phyloP scores from a whole-genome alignment of 2,888 invertebrate genomes.

The Leistus spinibarbis region DNA sequence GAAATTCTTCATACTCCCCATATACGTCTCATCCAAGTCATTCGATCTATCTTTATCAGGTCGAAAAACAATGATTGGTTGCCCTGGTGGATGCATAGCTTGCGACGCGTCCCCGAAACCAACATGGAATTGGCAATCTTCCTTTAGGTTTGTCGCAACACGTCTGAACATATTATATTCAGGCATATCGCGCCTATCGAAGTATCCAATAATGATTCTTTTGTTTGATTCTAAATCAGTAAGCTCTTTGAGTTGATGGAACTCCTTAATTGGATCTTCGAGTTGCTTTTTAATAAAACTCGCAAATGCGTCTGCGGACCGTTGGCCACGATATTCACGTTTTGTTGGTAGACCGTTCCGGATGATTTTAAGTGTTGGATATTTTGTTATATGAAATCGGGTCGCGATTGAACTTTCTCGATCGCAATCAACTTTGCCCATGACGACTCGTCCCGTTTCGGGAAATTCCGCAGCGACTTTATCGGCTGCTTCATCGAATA shows the following conservation, averaged over 20 bases:
- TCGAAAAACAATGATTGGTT: slow-evolving; percentile 82
- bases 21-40: slow-evolving; percentile 83
- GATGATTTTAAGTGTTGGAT: slow-evolving; percentile 96
- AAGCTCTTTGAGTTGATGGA: slow-evolving; percentile 73
- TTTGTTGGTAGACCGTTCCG: slow-evolving; percentile 89
- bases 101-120: slow-evolving; percentile 84
- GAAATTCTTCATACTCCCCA: slow-evolving; percentile 73
- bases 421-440: slow-evolving; percentile 98
- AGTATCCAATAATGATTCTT: slow-evolving; percentile 88
- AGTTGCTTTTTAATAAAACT: slow-evolving; percentile 89
- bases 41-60: slow-evolving; percentile 79
- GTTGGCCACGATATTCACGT: slow-evolving; percentile 85
- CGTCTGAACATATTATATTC: slow-evolving; percentile 81
- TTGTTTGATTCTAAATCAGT: slow-evolving; percentile 78
- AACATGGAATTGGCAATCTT: slow-evolving; percentile 94
- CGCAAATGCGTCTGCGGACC: slow-evolving; percentile 89
- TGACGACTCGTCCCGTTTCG: slow-evolving; percentile 81
- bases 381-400: slow-evolving; percentile 95
- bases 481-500: slow-evolving; percentile 94
- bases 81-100: slow-evolving; percentile 85
- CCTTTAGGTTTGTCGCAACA: slow-evolving; percentile 86
- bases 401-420: slow-evolving; percentile 84
- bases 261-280: slow-evolving; percentile 83
- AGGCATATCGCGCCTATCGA: slow-evolving; percentile 78
- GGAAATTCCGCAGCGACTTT: slow-evolving; percentile 81